Base-by-base conservation (phyloP, 1,140 invertebrate genomes). In the Caenorhabditis remanei region DNA sequence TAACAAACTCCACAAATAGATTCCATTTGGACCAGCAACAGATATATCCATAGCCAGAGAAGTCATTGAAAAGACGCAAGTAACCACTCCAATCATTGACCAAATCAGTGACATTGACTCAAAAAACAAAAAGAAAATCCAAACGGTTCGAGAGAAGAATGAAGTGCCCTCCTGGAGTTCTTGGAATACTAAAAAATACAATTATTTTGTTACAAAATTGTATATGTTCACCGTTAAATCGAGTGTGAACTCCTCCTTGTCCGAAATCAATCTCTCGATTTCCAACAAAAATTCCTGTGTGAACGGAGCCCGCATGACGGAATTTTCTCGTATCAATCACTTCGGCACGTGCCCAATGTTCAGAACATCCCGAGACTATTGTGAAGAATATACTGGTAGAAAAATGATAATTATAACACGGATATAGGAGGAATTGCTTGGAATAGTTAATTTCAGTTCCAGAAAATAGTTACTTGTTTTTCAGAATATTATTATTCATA, bases 11-110 rank as follows among this genome's bases (percentile, higher is more conserved):
- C 71, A 79, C n/a, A 79, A 24, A 50, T 79, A 79, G 13, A 79
- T 79, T 79, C 71, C 71, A 79, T 79, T 79, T 50, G 71, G 71
- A 24, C 71, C 71, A 0, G 71, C 71, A 50, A 79, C 71, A 4
- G 71, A 79, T 19, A 50, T 50, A 24, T 79, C 71, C 71, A 79
- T 53, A 46, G 71, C 71, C 46, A 79, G 53, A 9, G 71, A 79
- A 21, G 71, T 79, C 71, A 79, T 79, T 50, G 71, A 79, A 32
- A 79, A 79, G 4, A 79, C 71, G 24, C 71, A 79, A 24, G 71
- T 79, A 13, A 79, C 46, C n/a, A 79, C 46, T 79, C 71, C 71
- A 79, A 79, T 79, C 71, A 79, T 79, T 41, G 71, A 79, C 71
- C 71, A 79, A 79, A 79, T 79, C 21, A 79, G 24, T 9, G 71